A percentile compares a stretch with the other conserved stretches of the same genome.
Evolutionary conservation across 2,797 vertebrate genomes (phyloP).

Genomic region (Momotus momota): DNA sequence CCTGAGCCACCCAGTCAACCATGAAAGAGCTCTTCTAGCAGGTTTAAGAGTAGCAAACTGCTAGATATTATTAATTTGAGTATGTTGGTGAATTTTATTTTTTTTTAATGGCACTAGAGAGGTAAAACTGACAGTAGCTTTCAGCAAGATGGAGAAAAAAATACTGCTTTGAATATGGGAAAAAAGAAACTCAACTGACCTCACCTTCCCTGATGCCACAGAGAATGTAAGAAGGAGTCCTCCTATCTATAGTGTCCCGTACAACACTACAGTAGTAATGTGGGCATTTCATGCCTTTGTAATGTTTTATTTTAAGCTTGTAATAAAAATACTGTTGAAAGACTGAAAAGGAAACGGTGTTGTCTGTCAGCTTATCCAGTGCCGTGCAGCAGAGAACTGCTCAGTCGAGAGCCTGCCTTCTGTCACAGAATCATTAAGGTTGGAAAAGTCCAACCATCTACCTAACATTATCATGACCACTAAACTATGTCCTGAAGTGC

Average conservation of each 20-base stretch:
- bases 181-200: not conserved
- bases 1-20: slow-evolving; percentile 35
- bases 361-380: not conserved
- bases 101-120: not conserved
- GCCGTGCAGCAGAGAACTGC: not conserved
- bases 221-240: not conserved
- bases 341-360: not conserved
- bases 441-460: too few relatives aligned
- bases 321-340: not conserved
- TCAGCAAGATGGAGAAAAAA: slow-evolving; percentile 1
- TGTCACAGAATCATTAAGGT: not conserved
- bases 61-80: slow-evolving; percentile 40
- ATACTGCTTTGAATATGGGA: not conserved
- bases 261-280: not conserved
- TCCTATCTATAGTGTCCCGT: not conserved
- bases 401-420: not conserved
- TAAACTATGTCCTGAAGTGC: too few relatives aligned
- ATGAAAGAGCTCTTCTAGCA: slow-evolving; percentile 42
- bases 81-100: not conserved
- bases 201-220: not conserved
- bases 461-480: too few relatives aligned
- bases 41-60: slow-evolving; percentile 7
- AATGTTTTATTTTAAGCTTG: not conserved
- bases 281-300: not conserved
- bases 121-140: not conserved